These are phyloP conservation scores for Notocelia uddmanniana DNA, from an alignment of 2,888 invertebrate species.

Conservation along the genomic window DNA sequence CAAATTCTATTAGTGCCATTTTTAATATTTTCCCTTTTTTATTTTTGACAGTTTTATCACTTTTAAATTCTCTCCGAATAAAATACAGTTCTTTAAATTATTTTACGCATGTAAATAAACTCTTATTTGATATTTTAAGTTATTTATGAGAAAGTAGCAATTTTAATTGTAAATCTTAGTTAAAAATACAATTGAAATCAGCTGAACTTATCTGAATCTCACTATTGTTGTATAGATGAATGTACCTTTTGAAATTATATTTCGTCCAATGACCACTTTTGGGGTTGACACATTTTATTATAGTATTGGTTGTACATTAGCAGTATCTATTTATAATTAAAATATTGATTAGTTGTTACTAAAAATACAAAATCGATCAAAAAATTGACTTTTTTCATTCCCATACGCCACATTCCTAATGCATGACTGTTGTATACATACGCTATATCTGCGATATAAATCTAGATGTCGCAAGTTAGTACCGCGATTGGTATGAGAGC, in stretches of 20 bases:
- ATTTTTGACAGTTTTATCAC: conserved; percentile 68
- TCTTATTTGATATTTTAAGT: conserved; percentile 73
- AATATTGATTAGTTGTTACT: conserved; percentile 86
- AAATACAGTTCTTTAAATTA: conserved; percentile 56
- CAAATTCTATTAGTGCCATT: conserved; percentile 73
- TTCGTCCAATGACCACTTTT: conserved; percentile 78
- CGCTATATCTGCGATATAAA: too few species aligned
- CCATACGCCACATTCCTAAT: conserved; percentile 26
- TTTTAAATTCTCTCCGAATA: conserved; percentile 59
- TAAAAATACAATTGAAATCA: conserved; percentile 78
- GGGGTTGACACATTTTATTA: conserved; percentile 73
- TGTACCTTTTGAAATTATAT: conserved; percentile 79
- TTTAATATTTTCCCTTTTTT: conserved; percentile 65
- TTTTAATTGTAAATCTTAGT: conserved; percentile 73
- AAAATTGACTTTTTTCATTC: conserved; percentile 56
- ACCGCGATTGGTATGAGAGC: too few species aligned
- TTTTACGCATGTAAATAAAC: conserved; percentile 80
- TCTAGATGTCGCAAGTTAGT: too few species aligned
- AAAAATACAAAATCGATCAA: conserved; percentile 84
- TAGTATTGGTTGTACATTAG: conserved; percentile 80
- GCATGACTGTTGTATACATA: not conserved
- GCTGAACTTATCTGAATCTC: conserved; percentile 84
- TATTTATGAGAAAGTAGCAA: conserved; percentile 83
- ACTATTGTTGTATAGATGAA: conserved; percentile 73
- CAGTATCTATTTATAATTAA: conserved; percentile 83